A percentile compares a stretch with the other conserved stretches of the same genome.
These are phyloP conservation scores for Caenorhabditis sulstoni DNA, from an alignment of 2,888 invertebrate genomes.

Conservation along the genomic window DNA sequence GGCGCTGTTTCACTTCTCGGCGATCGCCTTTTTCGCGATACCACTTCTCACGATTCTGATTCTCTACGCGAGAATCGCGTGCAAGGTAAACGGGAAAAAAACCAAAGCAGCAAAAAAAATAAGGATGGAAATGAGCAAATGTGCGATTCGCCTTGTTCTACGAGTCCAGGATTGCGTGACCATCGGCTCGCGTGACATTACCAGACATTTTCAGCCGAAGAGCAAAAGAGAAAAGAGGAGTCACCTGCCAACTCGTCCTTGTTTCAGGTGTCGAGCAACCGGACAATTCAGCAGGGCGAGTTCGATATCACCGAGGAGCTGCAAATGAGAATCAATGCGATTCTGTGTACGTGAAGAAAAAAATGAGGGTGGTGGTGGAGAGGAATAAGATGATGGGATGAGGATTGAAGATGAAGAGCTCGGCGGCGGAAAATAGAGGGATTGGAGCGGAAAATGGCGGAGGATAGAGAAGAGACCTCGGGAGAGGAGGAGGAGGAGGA, in stretches of 20 bases:
- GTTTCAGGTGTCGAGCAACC: slow-evolving; percentile 50
- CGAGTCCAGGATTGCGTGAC: slow-evolving; percentile 13
- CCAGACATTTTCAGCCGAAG: background rate
- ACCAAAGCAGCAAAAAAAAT: background rate
- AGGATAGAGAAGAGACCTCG: background rate
- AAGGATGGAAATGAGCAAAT: background rate
- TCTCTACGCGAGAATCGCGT: slow-evolving; percentile 66
- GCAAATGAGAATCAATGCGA: slow-evolving; percentile 54
- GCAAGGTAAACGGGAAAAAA: slow-evolving; percentile 47
- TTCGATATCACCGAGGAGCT: slow-evolving; percentile 58
- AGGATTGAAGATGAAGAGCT: slow-evolving; percentile 4
- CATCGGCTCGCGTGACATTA: slow-evolving; percentile 9
- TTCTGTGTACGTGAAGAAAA: slow-evolving; percentile 40
- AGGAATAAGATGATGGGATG: background rate
- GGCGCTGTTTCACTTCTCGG: slow-evolving; percentile 71
- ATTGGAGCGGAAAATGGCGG: slow-evolving; percentile 34
- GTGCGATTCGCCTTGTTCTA: background rate
- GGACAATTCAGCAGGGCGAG: slow-evolving; percentile 41
- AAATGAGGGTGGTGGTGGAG: background rate
- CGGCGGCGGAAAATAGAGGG: background rate
- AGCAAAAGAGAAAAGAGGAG: background rate
- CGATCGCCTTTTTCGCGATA: slow-evolving; percentile 69
- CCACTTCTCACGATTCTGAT: slow-evolving; percentile 68
- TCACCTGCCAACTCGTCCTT: background rate
- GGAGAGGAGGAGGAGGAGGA: background rate